Evolutionary conservation across 2,113 vertebrate genomes (phyloP), one percentile per base, ranked within the genome.

Genomic region (Ardeotis arabs): DNA sequence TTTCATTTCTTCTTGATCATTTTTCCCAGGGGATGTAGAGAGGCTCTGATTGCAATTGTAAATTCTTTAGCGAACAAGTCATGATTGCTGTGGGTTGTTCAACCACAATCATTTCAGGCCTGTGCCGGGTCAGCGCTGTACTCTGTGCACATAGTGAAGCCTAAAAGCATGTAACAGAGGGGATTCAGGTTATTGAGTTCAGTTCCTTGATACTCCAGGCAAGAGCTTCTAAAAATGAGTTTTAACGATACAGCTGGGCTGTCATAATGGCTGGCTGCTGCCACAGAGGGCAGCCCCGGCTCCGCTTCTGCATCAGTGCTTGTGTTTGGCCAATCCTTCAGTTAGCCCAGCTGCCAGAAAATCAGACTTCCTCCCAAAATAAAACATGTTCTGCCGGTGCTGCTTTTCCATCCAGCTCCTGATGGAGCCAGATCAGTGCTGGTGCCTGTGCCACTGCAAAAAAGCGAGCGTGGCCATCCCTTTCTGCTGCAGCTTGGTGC

Each of bases 11-110:
- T 37, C 89, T 45, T 93, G 70, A 93, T 89, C 83, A 84, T 87
- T 97, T 95, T 91, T 64, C 93, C 82, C 74, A 41, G 79, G 41
- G 59, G 94, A 90, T 39, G 67, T 3, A 31, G 90, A 92, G 84
- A 60, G 64, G 53, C 82, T 70, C 63, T 89, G 90, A 93, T 72
- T 88, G 78, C 91, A 84, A 84, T 86, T 95, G 90, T 89, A 90
- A 89, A 89, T 97, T 96, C 93, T 93, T 89, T 5, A 75, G 84
- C 0, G 28, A 85, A 35, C 72, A 37, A 93, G 81, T 96, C 27
- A 33, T 86, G 74, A 86, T 95, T 90, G 87, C 88, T 79, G 12
- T 29, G 87, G 90, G 67, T 84, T 90, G 79, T 83, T 96, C 96
- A 92, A 67, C 93, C 59, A 55, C 59, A 82, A 79, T 92, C 50